Base-by-base conservation (phyloP, 2,888 invertebrate genomes). In the Hedychridium roseum region DNA sequence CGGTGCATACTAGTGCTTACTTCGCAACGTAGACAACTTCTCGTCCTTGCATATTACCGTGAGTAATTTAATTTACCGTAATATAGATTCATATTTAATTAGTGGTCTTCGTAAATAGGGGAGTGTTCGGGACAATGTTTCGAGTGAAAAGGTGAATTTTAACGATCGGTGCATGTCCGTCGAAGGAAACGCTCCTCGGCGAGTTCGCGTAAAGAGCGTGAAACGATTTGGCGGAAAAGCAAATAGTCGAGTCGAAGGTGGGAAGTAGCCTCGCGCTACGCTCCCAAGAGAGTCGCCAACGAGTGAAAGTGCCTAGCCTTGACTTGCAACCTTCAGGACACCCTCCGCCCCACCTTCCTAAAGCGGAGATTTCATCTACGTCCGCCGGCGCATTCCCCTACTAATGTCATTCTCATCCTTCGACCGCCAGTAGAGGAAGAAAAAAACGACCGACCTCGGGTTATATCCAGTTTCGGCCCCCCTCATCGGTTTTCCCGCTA, bases 231-330 rank as follows among this genome's bases (percentile, higher is more conserved):
- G 41, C 30, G 43, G 48, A 58, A 56, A 63, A 60, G 66, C 50
- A 66, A 69, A 66, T 66, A 65, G 62, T 60, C 60, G 60, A 61
- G 47, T 64, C 4, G 18, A 68, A 70, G 70, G 73, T 73, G 74
- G 74, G 76, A 76, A 77, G 71, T 68, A 51, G 63, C 62, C 57
- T 56, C 51, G 54, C 50, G 54, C 60, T 54, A 47, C 69, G 73
- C 73, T 76, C 75, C 72, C 74, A 76, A 72, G 71, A 70, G 64
- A 64, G 60, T 54, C 55, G 63, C 54, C 31, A 43, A 38, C 44
- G 45, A 75, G 78, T 74, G 74, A 75, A 73, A 73, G 73, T 70
- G 41, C 50, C 69, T 67, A 76, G 75, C 78, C 78, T 78, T 78
- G 78, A 78, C 74, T 74, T 71, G 72, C 70, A 74, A 76, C 75